phyloP scores from a whole-genome alignment of 1,140 invertebrate species.

The Bombus superbus region DNA sequence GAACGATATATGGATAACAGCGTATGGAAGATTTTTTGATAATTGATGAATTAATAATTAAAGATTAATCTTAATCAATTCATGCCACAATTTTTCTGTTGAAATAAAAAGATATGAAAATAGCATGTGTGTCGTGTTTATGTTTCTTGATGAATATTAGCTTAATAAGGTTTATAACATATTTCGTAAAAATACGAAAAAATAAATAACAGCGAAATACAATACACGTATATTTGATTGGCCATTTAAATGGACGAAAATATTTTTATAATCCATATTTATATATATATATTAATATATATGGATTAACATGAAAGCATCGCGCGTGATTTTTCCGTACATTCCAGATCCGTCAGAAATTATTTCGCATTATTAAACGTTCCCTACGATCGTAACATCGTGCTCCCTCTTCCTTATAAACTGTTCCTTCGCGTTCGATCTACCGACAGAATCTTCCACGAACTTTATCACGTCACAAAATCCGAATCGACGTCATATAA shows the following conservation, averaged over 20 bases:
- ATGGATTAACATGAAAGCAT: no score
- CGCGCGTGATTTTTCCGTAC: no score
- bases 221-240: no score
- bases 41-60: not conserved
- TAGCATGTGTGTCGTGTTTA: not conserved
- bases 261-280: no score
- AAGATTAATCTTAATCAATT: not conserved
- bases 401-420: not conserved
- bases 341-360: not conserved
- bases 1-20: not conserved
- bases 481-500: not conserved
- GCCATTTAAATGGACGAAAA: no score
- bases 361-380: not conserved
- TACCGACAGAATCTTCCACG: not conserved
- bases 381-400: no score
- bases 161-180: not conserved
- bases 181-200: not conserved
- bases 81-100: not conserved
- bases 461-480: conserved; percentile 23
- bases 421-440: not conserved
- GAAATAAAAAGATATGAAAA: not conserved
- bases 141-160: not conserved
- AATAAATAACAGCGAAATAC: not conserved
- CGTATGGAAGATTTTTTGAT: not conserved
- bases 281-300: no score